Conservation (phyloP, 2,888 invertebrate species). For the Xestia rhomboidea region DNA sequence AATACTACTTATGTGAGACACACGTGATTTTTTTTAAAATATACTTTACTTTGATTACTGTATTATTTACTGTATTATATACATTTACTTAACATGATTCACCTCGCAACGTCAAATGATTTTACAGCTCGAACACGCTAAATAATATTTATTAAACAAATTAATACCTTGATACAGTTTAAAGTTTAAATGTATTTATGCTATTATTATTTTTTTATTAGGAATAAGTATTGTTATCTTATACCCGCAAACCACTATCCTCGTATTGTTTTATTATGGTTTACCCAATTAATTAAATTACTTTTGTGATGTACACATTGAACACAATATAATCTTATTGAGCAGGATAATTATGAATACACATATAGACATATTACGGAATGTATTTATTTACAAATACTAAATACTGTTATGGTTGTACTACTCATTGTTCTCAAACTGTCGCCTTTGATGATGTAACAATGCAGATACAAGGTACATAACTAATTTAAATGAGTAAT, state of each 20-base stretch:
- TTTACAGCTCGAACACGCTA: no score
- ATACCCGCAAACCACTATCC: not conserved
- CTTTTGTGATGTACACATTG: not conserved
- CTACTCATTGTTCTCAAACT: not conserved
- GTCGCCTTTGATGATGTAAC: not conserved
- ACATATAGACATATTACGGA: no score
- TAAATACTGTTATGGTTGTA: no score
- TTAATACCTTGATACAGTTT: not conserved
- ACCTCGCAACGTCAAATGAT: no score
- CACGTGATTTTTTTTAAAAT: no score
- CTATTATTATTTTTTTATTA: not conserved
- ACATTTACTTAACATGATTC: no score
- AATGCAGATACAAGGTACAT: not conserved
- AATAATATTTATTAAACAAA: not conserved
- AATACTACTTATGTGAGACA: not conserved
- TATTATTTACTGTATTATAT: no score
- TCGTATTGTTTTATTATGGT: not conserved
- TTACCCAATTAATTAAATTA: not conserved
- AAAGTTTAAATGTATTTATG: not conserved
- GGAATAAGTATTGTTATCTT: no score
- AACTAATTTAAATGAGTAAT: not conserved
- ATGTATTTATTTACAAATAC: no score
- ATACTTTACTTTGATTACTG: no score
- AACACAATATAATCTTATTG: not conserved
- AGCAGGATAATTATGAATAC: not conserved